Evolutionary conservation across 2,888 invertebrate species (phyloP), one percentile per base, ranked within the genome.

Genomic region (Dinocampus coccinellae): DNA sequence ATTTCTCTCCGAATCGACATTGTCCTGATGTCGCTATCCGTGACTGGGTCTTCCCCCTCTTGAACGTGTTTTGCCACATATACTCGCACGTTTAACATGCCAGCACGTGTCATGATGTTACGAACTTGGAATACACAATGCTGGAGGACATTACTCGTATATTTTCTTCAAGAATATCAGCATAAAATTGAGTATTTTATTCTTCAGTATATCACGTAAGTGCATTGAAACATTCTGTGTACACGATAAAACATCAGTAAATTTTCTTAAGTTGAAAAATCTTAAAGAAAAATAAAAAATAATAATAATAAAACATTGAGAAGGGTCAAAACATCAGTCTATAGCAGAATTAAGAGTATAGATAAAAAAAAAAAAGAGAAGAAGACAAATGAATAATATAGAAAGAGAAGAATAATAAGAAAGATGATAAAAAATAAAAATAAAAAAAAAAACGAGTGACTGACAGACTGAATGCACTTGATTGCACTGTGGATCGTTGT

Each of bases 391-490:
- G 39, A 39, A 39, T 10, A 29, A 13, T 10, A 26, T 57, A 10
- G 6, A 57, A 57, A 1, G 26, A 26, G n/a, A n/a, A 29, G 13
- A 57, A 57, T 3, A 26, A 57, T 26, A 29, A 11, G 29, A n/a
- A n/a, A 4, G 29, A 42, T 4, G 42, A 62, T 36, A 16, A 22
- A 62, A 24, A 36, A 57, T 9, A 57, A 13, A 13, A 57, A 16
- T 22, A 57, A 11, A 26, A 42, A 13, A 13, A 61, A 62, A 13
- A 24, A 63, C 13, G 42, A 33, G 42, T 75, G 75, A 78, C 74
- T 77, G 78, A 75, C 77, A 78, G 75, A 76, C 75, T 78, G 78
- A 78, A 78, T 78, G 76, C 78, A 70, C 75, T 76, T 78, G 78
- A 78, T 78, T 78, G 75, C 78, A 78, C 78, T 76, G 71, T 74